Base-by-base conservation (phyloP, 2,888 invertebrate species). In the Rhodophaea formosa region DNA sequence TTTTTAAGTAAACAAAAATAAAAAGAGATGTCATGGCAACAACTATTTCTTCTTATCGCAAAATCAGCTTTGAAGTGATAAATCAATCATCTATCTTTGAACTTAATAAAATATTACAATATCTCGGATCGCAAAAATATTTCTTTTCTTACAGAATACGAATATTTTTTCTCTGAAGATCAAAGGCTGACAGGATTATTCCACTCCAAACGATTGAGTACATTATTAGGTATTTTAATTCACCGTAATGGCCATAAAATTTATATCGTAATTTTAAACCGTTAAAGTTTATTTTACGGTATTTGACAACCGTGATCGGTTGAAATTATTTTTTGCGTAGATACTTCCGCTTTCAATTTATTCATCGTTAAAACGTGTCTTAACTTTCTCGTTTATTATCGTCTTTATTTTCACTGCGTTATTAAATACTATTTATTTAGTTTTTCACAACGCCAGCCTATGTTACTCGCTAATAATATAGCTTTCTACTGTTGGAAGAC, bases 91-190 rank as follows among this genome's bases (percentile, higher is more conserved):
- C n/a, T 49, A 43, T 12, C 30, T 54, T 45, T 54, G 53, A 44
- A 53, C 52, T 42, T 42, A 53, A 46, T 45, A 55, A 44, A 44
- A 45, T 35, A 59, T 60, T 44, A 59, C 57, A 64, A 62, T 63
- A 64, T 58, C 53, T 57, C 62, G 61, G 57, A 56, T 57, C 55
- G 54, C 49, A 42, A 58, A 60, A 57, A 30, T 44, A 32, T 35
- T 55, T 15, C 30, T 54, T 30, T 16, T 54, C 44, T n/a, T 15
- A 45, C 45, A 45, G 45, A 55, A 45, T 45, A 45, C 54, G 35
- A 55, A 45, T 55, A 45, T 55, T 55, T 55, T n/a, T 55, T 35
- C 32, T 45, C 32, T 8, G n/a, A 17, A 55, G 54, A 45, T 55
- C 54, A 55, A 55, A 55, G 32, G 16, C 44, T 55, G 54, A 55